Conservation (phyloP, 2,888 invertebrate genomes). For the Petrophora chlorosata region DNA sequence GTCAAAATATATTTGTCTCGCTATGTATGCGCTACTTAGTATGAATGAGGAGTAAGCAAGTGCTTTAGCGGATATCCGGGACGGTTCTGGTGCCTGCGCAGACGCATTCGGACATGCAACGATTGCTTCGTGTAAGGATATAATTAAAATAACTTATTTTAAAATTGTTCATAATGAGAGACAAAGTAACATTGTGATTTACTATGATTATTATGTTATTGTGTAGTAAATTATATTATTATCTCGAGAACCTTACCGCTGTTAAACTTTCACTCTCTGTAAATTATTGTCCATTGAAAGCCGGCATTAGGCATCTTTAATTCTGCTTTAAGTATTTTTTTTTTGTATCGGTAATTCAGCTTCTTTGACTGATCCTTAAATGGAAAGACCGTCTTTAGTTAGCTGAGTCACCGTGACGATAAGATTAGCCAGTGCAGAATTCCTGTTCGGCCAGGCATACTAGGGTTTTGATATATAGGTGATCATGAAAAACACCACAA, state of each 20-base stretch:
- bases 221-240: too few relatives aligned
- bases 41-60: conserved; percentile 55
- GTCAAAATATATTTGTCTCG: neutral
- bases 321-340: too few relatives aligned
- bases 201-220: neutral
- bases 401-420: too few relatives aligned
- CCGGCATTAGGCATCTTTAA: too few relatives aligned
- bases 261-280: conserved; percentile 20
- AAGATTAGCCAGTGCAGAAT: too few relatives aligned
- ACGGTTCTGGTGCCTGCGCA: conserved; percentile 47
- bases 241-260: neutral
- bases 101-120: conserved; percentile 43
- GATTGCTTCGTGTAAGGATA: conserved; percentile 38
- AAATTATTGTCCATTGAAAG: conserved; percentile 9
- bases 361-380: too few relatives aligned
- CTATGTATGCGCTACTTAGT: conserved; percentile 48
- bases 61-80: conserved; percentile 70
- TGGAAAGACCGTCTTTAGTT: too few relatives aligned
- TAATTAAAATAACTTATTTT: conserved; percentile 31
- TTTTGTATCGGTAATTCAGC: too few relatives aligned
- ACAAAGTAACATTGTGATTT: neutral
- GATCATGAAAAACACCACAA: too few relatives aligned
- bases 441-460: too few relatives aligned
- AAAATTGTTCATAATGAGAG: neutral
- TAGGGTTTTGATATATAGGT: too few relatives aligned